Evolutionary conservation across 1,140 invertebrate species (phyloP).

Genomic region (Orchestia grillus): DNA sequence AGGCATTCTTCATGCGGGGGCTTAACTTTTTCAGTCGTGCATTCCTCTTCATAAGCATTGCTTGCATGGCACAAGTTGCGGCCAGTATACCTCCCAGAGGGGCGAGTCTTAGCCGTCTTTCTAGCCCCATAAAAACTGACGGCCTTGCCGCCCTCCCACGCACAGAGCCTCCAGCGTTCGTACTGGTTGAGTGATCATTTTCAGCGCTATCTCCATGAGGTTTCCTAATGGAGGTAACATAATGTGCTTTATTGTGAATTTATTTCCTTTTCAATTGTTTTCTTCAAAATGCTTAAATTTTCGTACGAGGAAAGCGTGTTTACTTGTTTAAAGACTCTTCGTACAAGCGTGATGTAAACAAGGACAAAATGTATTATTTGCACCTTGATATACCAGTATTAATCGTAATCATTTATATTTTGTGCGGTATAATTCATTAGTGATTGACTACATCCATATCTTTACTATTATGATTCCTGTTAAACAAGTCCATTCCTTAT

Average conservation of each 20-base stretch:
- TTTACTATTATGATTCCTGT: neutral
- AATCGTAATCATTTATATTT: no score
- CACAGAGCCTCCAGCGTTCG: neutral
- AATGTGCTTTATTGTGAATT: neutral
- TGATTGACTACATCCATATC: neutral
- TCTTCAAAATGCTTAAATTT: neutral
- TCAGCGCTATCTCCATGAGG: neutral
- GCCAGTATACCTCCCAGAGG: neutral
- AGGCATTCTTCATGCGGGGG: neutral
- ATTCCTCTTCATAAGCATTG: neutral
- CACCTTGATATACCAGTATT: no score
- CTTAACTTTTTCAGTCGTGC: neutral
- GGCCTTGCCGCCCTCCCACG: constrained; percentile 12
- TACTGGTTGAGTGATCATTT: neutral
- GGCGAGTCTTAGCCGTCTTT: neutral
- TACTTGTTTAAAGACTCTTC: neutral
- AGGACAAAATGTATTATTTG: no score
- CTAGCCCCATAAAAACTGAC: neutral
- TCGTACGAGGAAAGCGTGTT: neutral
- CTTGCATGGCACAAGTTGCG: neutral
- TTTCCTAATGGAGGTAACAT: neutral
- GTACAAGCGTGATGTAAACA: neutral
- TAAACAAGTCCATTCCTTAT: neutral
- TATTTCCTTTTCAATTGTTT: neutral
- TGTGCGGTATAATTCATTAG: neutral